Evolutionary conservation across 2,888 invertebrate species (phyloP), one percentile per base, ranked within the genome.

Genomic region (Drosophila tanythrix): DNA sequence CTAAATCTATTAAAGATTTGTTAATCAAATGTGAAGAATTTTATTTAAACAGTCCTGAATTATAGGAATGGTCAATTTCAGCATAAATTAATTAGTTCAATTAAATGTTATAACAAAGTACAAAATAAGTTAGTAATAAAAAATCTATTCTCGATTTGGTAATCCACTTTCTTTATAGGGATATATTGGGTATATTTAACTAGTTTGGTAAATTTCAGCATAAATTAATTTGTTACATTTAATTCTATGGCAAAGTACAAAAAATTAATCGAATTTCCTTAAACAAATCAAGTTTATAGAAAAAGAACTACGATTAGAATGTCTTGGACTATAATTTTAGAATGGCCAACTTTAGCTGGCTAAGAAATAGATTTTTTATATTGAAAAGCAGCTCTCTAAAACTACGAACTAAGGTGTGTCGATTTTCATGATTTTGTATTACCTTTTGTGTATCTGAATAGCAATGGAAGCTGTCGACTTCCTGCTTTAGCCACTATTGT

Each of bases 381-480:
- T n/a, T 18, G 6, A 11, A 21, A 21, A 21, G 11, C 5, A 43
- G 21, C 5, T 43, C 21, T 21, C 1, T 21, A 11, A 21, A 43
- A 6, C 40, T 11, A 5, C n/a, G 1, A 29, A 50, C 11, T 21
- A 7, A 31, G 3, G 15, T 46, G 25, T 27, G 36, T 13, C 3
- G 18, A 11, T 33, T 10, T 55, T 43, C 21, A 38, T 8, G 27
- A 35, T 18, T 53, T 63, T 31, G 40, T 1, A 21, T 69, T 72
- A 51, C 52, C 21, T 51, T 36, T 10, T 48, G 33, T 31, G 3
- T 10, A 36, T 31, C 25, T 46, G 33, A 51, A 59, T 83, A 63
- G 66, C 69, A 72, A 66, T 58, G 25, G 3, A 50, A 31, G 46
- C 36, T 46, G 56, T 67, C 59, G 75, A 60, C 56, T 64, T 74